Base-by-base conservation (phyloP, 2,797 vertebrate species). In the Enteromius afrohamiltoni region DNA sequence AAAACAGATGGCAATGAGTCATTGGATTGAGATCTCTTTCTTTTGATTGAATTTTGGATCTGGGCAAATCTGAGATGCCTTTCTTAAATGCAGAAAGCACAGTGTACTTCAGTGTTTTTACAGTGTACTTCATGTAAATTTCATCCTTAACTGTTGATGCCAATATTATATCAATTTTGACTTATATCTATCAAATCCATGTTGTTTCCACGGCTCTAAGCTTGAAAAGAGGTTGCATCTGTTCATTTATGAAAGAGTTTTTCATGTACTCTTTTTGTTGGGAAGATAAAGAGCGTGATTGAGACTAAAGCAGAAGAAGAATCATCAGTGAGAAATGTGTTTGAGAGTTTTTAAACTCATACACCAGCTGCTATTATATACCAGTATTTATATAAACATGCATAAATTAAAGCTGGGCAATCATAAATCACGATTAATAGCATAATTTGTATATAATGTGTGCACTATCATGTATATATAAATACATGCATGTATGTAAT, bases 61-160 rank as follows among this genome's bases (percentile, higher is more conserved):
- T 62, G 14, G 26, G 60, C 26, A 7, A 62, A 62, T 62, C 60
- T 62, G 58, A 64, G 62, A 64, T 64, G 90, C 90, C 89, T 91
- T 94, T 95, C 94, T 93, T 64, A 64, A 64, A 31, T 17, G 6
- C 14, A 9, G 1, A 10, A 10, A 10, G 40, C 40, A 42, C 40
- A 2, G 40, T 42, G 40, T 42, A 42, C 40, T 40, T 7, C 6
- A 37, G 37, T 37, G 34, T 37, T 53, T 53, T 53, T 21, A 53
- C 47, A 17, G 47, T 17, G 6, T 19, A 53, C 51, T n/a, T 21
- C 21, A 55, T 10, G 53, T 55, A n/a, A n/a, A n/a, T 55, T 55
- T 55, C 21, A n/a, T 9, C 9, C 53, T n/a, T 9, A 21, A 23
- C 10, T 62, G 13, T 14, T 29, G 14, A 62, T 29, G 23, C 16